phyloP scores from a whole-genome alignment of 2,797 vertebrate species.

The Glyptemys insculpta region DNA sequence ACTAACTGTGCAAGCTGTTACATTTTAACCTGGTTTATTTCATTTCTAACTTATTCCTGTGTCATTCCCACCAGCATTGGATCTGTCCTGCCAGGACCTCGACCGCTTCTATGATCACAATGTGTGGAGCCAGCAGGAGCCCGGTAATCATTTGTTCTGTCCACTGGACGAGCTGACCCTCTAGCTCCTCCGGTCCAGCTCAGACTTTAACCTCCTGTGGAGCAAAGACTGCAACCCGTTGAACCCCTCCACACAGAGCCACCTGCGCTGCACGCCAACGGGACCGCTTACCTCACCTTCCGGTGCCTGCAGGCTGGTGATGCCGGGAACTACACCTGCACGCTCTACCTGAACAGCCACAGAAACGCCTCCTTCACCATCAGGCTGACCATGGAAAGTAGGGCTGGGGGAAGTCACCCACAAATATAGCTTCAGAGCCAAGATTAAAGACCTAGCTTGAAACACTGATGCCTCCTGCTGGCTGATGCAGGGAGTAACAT shows the following conservation, averaged over 20 bases:
- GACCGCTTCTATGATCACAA: background rate
- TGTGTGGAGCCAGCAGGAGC: background rate
- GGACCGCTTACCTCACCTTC: constrained; percentile 15
- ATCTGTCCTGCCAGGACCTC: background rate
- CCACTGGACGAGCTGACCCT: background rate
- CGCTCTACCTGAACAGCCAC: background rate
- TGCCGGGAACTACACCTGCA: constrained; percentile 26
- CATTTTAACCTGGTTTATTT: background rate
- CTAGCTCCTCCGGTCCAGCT: background rate
- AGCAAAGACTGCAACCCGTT: background rate
- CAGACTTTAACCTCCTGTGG: background rate
- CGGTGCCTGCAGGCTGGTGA: background rate
- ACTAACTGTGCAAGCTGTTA: background rate
- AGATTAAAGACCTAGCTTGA: accelerated
- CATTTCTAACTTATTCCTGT: background rate
- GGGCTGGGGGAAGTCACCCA: background rate
- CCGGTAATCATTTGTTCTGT: constrained; percentile 17
- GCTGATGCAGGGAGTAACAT: accelerated
- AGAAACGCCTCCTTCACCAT: background rate
- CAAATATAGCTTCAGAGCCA: background rate
- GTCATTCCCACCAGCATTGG: background rate
- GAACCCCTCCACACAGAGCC: background rate
- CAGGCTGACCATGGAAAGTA: constrained; percentile 15
- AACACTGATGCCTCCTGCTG: accelerated
- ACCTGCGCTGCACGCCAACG: background rate